A percentile compares a stretch with the other conserved stretches of the same genome.
These are phyloP conservation scores for Pecten maximus DNA, from an alignment of 2,888 invertebrate species.

Conservation along the genomic window DNA sequence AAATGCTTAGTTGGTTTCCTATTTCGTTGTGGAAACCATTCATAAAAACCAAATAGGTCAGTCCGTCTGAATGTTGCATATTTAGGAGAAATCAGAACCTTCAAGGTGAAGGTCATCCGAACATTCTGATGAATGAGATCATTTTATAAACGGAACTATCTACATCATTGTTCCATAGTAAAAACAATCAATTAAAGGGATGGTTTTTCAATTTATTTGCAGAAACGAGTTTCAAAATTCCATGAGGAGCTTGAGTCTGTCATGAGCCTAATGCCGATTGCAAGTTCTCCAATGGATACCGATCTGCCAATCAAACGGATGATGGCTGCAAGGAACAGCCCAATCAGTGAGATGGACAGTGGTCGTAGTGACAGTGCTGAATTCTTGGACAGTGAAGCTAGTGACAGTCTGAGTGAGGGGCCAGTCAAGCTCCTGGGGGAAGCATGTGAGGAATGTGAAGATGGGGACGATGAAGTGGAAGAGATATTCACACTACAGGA, in stretches of 20 bases:
- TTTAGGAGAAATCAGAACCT: not conserved
- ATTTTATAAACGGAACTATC: not conserved
- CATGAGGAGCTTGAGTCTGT: slow-evolving; percentile 66
- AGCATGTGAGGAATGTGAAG: slow-evolving; percentile 64
- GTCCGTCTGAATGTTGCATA: not conserved
- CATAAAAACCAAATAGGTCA: not conserved
- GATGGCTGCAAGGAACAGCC: slow-evolving; percentile 55
- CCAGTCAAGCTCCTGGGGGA: slow-evolving; percentile 70
- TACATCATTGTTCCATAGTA: not conserved
- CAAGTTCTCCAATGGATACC: slow-evolving; percentile 78
- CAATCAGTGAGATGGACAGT: slow-evolving; percentile 64
- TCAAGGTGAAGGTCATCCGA: not conserved
- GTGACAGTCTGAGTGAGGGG: slow-evolving; percentile 53
- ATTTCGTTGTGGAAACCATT: not conserved
- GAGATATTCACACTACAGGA: slow-evolving; percentile 75
- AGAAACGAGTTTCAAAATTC: slow-evolving; percentile 65
- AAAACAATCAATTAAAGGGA: not conserved
- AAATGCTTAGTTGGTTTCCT: not conserved
- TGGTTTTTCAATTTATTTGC: slow-evolving; percentile 42
- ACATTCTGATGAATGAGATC: not conserved
- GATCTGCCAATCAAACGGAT: slow-evolving; percentile 62
- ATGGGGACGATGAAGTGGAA: slow-evolving; percentile 59
- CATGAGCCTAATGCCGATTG: slow-evolving; percentile 76
- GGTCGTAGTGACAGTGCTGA: slow-evolving; percentile 59
- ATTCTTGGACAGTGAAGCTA: slow-evolving; percentile 51